Percentiles rank a stretch among this genome's conserved stretches.
Evolutionary conservation across 2,888 invertebrate genomes (phyloP).

Genomic region (Eristalinus aeneus): DNA sequence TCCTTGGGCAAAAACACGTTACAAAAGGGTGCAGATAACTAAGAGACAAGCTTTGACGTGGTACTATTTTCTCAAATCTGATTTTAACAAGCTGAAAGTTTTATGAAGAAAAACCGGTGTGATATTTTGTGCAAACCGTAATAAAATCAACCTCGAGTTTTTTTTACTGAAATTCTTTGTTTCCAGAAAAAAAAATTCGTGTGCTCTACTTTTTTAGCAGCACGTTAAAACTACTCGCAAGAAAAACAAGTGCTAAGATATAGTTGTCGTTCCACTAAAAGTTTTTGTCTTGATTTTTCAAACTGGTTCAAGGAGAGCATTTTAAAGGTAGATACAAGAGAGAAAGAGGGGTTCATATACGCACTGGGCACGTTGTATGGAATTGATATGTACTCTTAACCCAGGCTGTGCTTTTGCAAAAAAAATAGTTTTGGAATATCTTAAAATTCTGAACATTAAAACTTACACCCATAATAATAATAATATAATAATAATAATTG

Average conservation of each 20-base stretch:
- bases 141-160: constrained; percentile 47
- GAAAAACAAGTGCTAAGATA: background rate
- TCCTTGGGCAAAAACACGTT: background rate
- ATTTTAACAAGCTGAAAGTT: constrained; percentile 60
- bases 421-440: no score
- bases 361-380: no score
- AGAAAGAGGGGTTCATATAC: no score
- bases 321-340: no score
- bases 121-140: constrained; percentile 37
- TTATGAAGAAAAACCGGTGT: constrained; percentile 46
- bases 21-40: constrained; percentile 38
- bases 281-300: constrained; percentile 1
- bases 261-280: background rate
- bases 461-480: no score
- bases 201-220: constrained; percentile 12
- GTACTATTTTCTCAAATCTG: constrained; percentile 53
- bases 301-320: background rate
- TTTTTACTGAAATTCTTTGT: constrained; percentile 29
- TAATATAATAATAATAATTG: no score
- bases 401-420: no score
- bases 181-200: constrained; percentile 18
- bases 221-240: background rate
- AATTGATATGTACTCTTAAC: no score
- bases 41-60: constrained; percentile 56
- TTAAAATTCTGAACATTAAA: no score